These are phyloP conservation scores for Cynopterus brachyotis DNA, from an alignment of 2,113 vertebrate species.

Conservation along the genomic window DNA sequence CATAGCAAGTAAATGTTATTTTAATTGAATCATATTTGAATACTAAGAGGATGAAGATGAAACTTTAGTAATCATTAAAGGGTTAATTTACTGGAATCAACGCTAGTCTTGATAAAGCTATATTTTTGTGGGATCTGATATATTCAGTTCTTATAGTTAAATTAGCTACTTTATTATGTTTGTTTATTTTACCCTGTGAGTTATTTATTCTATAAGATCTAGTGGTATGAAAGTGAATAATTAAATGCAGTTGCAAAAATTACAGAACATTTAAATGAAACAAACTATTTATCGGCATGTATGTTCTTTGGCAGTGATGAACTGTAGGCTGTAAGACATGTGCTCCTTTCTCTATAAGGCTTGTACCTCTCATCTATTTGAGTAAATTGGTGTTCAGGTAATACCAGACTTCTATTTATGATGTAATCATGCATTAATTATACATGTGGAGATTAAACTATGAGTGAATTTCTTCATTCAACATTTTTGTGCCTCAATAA, in stretches of 20 bases:
- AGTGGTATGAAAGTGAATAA: background rate
- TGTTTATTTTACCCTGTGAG: background rate
- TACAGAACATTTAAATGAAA: background rate
- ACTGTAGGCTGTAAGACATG: background rate
- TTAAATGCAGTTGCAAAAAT: background rate
- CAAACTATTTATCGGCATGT: background rate
- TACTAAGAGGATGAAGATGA: background rate
- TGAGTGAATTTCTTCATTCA: background rate
- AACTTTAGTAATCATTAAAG: background rate
- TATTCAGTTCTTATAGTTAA: background rate
- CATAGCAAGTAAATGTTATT: background rate
- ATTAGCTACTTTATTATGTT: background rate
- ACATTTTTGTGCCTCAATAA: background rate
- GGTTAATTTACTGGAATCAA: background rate
- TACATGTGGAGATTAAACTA: background rate
- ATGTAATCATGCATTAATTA: background rate
- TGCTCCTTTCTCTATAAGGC: background rate
- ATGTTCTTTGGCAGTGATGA: background rate
- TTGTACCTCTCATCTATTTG: background rate
- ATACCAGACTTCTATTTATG: background rate
- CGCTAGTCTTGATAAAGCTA: background rate
- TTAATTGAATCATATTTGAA: background rate
- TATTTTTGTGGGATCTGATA: background rate
- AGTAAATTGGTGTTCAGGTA: background rate
- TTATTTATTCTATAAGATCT: slow-evolving; percentile 10